These are phyloP conservation scores for Brenthis ino DNA, from an alignment of 2,888 invertebrate species.

Conservation along the genomic window DNA sequence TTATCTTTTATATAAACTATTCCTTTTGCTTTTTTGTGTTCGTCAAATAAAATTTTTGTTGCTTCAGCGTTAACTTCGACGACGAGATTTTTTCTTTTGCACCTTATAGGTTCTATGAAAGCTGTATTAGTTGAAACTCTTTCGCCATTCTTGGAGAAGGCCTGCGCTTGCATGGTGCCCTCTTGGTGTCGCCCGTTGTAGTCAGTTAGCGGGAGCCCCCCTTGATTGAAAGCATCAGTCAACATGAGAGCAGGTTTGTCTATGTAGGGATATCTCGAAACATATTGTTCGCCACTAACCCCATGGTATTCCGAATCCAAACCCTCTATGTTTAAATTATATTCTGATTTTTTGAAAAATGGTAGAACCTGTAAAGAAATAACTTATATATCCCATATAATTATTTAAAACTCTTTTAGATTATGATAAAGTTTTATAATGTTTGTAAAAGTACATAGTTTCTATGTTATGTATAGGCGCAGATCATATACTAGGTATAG, in stretches of 20 bases:
- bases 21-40: constrained; percentile 58
- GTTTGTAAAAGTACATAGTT: background rate
- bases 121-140: constrained; percentile 84
- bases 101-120: constrained; percentile 84
- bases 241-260: constrained; percentile 80
- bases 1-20: constrained; percentile 53
- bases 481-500: no score
- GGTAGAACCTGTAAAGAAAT: constrained; percentile 75
- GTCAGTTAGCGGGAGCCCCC: constrained; percentile 81
- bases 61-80: constrained; percentile 79
- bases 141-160: constrained; percentile 77
- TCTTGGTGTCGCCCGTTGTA: constrained; percentile 78
- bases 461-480: no score
- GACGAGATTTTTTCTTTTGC: constrained; percentile 73
- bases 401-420: background rate
- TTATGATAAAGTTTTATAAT: no score
- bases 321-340: constrained; percentile 77
- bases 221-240: constrained; percentile 81
- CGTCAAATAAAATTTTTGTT: constrained; percentile 79
- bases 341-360: constrained; percentile 85
- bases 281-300: constrained; percentile 81
- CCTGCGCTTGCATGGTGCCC: constrained; percentile 83
- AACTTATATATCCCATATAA: background rate
- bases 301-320: constrained; percentile 81
- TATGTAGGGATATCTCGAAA: constrained; percentile 83